Evolutionary conservation across 1,140 invertebrate genomes (phyloP), one percentile per base, ranked within the genome.

Genomic region (Macrocentrus cingulum): DNA sequence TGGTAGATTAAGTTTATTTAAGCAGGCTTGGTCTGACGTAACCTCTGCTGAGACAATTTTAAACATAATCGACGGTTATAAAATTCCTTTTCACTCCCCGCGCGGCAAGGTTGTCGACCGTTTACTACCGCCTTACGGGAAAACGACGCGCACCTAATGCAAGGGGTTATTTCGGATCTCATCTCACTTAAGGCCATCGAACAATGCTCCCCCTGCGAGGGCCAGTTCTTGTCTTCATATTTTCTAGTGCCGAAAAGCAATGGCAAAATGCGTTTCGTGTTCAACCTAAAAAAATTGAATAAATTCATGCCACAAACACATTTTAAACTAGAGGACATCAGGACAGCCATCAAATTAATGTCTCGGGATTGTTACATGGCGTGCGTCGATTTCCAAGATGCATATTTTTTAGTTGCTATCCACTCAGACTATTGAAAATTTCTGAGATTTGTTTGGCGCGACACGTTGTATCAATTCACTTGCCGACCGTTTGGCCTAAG

Each of bases 381-480:
- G 1, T 59, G 11, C 36, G n/a, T 69, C 13, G 65, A 67, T 55
- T 46, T 62, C 7, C 51, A 57, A 72, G 75, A 80, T 44, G 61
- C 66, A 6, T 67, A 66, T 49, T 58, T 62, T 36, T 13, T 58
- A 7, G 41, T 67, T 29, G 52, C 61, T 25, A 60, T 66, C 50
- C 32, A 45, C 29, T 25, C 25, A 36, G 9, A 39, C 2, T 18
- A 44, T 44, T 46, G 52, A 41, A 64, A 65, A 61, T 67, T 52
- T 60, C 54, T 63, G 19, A 63, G 56, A 53, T 67, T 67, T 58
- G 2, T 9, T 9, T 62, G 46, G 29, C 19, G 57, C 1, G 29
- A 41, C 39, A 16, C 15, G 1, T 44, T 64, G 8, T 63, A 37
- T 42, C 29, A 65, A 52, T 65, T 60, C 29, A 60, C 42, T 34